phyloP scores from a whole-genome alignment of 2,888 invertebrate species.

The Hedychridium roseum region DNA sequence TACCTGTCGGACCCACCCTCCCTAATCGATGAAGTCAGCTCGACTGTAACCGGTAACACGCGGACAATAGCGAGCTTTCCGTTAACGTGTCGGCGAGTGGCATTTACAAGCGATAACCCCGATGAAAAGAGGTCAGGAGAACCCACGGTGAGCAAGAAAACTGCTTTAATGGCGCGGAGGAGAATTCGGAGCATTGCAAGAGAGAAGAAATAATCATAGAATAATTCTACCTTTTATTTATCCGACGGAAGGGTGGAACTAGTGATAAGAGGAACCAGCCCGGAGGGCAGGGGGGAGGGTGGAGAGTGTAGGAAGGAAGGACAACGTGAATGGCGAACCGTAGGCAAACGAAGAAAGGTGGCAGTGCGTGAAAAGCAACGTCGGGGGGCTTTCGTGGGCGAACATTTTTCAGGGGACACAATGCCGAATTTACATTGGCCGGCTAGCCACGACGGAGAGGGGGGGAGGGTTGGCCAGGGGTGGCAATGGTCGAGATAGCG shows the following conservation, averaged over 20 bases:
- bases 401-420: slow-evolving; percentile 41
- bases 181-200: background rate
- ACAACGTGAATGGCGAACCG: slow-evolving; percentile 4
- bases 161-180: slow-evolving; percentile 4
- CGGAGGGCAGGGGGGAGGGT: slow-evolving; percentile 12
- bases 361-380: background rate
- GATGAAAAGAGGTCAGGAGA: slow-evolving; percentile 10
- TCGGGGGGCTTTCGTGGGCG: slow-evolving; percentile 14
- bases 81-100: slow-evolving; percentile 7
- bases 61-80: slow-evolving; percentile 41
- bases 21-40: slow-evolving; percentile 39
- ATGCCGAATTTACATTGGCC: slow-evolving; percentile 49
- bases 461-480: slow-evolving; percentile 15
- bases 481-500: background rate
- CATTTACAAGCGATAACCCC: background rate
- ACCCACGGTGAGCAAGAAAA: background rate
- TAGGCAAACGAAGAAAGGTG: slow-evolving; percentile 1
- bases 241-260: background rate
- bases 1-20: slow-evolving; percentile 33
- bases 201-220: background rate
- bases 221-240: background rate
- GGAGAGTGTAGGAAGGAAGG: background rate
- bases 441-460: slow-evolving; percentile 18
- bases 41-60: slow-evolving; percentile 36
- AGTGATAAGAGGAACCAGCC: slow-evolving; percentile 5